These are phyloP conservation scores for Ranitomeya imitator DNA, from an alignment of 2,113 vertebrate species.

Conservation along the genomic window DNA sequence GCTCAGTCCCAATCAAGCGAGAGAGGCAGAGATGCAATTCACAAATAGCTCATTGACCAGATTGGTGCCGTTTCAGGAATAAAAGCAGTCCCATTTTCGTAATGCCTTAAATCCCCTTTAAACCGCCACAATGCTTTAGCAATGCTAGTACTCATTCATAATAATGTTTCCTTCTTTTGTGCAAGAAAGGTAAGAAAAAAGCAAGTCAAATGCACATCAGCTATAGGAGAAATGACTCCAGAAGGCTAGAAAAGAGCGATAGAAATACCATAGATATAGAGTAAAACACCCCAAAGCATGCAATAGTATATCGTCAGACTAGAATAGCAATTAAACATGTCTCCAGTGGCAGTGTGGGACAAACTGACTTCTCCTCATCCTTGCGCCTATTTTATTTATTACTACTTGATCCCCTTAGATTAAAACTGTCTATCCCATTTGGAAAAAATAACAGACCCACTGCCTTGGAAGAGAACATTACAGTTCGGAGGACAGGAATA, in stretches of 20 bases:
- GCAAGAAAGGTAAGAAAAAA: neutral
- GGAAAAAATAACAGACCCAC: constrained; percentile 5
- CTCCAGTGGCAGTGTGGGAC: neutral
- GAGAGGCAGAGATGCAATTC: neutral
- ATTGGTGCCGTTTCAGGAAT: neutral
- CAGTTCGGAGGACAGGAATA: neutral
- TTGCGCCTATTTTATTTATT: neutral
- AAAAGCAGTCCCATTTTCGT: neutral
- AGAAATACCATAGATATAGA: neutral
- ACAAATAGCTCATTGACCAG: neutral
- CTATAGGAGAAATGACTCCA: neutral
- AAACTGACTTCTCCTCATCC: neutral
- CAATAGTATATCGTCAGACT: neutral
- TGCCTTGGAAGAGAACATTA: neutral
- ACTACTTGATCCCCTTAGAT: constrained; percentile 14
- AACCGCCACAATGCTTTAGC: neutral
- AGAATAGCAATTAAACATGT: neutral
- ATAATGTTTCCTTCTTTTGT: neutral
- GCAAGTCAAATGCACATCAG: neutral
- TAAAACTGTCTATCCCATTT: neutral
- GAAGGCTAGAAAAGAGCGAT: neutral
- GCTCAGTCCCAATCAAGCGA: neutral
- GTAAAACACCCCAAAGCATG: neutral
- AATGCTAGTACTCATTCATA: neutral
- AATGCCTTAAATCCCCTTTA: neutral